Conservation (phyloP, 2,797 vertebrate genomes). For the Oophaga sylvatica region DNA sequence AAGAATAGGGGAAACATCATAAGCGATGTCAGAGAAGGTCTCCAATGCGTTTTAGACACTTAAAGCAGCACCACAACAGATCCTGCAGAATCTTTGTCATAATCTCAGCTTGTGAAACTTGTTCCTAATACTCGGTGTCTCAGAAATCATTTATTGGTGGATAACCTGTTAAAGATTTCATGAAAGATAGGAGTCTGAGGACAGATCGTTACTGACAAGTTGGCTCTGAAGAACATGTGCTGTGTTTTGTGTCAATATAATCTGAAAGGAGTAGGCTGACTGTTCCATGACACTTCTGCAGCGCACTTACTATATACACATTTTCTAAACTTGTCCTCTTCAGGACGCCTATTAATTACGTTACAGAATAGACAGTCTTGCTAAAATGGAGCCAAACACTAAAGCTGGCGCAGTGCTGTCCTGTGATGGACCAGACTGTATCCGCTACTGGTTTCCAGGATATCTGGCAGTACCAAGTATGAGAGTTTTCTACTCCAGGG, state of each 20-base stretch:
- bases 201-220: background rate
- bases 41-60: no score
- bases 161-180: background rate
- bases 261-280: background rate
- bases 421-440: slow-evolving; percentile 41
- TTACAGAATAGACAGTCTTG: slow-evolving; percentile 20
- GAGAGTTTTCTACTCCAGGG: background rate
- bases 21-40: background rate
- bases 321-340: background rate
- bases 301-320: background rate
- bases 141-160: background rate
- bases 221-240: background rate
- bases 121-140: background rate
- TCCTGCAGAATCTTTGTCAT: background rate
- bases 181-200: background rate
- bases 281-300: background rate
- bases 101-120: background rate
- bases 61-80: background rate
- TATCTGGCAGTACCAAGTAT: slow-evolving; percentile 37
- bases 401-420: background rate
- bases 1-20: background rate
- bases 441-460: slow-evolving; percentile 40
- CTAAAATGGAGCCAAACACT: background rate
- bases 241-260: background rate
- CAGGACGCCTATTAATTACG: slow-evolving; percentile 1